Evolutionary conservation across 1,140 invertebrate species (phyloP).

Genomic region (Tetragonula clypearis): DNA sequence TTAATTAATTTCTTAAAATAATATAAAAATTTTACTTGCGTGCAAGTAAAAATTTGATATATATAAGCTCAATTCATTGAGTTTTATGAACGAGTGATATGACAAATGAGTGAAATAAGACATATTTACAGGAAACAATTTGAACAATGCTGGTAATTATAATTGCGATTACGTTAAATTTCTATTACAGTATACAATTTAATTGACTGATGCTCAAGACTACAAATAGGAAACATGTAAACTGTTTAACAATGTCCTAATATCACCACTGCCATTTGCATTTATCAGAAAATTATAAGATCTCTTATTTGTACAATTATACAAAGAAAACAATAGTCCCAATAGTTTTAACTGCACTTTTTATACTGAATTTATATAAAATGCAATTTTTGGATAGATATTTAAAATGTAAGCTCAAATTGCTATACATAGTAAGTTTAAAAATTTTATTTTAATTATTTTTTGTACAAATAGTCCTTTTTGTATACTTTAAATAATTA

Average conservation of each 20-base stretch:
- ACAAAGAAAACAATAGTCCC: conserved; percentile 8
- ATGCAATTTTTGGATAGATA: not conserved
- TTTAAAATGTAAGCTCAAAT: conserved; percentile 2
- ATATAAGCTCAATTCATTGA: not conserved
- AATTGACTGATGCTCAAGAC: conserved; percentile 49
- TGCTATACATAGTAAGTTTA: conserved; percentile 26
- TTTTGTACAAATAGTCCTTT: conserved; percentile 1
- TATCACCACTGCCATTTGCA: conserved; percentile 59
- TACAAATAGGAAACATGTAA: not conserved
- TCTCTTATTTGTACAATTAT: conserved; percentile 29
- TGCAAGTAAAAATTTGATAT: not conserved
- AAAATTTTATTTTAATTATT: conserved; percentile 17
- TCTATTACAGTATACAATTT: conserved; percentile 9
- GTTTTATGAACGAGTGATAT: not conserved
- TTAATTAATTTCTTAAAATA: conserved; percentile 8
- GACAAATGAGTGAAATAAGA: not conserved
- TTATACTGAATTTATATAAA: conserved; percentile 20
- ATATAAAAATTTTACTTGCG: not conserved
- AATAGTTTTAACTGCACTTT: conserved; percentile 29
- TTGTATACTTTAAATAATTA: conserved; percentile 20
- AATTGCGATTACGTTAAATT: not conserved
- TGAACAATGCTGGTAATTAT: not conserved
- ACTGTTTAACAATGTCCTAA: conserved; percentile 16
- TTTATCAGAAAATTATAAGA: conserved; percentile 51
- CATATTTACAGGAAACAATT: not conserved